Evolutionary conservation across 2,888 invertebrate species (phyloP).

Genomic region (Margaritifera margaritifera): DNA sequence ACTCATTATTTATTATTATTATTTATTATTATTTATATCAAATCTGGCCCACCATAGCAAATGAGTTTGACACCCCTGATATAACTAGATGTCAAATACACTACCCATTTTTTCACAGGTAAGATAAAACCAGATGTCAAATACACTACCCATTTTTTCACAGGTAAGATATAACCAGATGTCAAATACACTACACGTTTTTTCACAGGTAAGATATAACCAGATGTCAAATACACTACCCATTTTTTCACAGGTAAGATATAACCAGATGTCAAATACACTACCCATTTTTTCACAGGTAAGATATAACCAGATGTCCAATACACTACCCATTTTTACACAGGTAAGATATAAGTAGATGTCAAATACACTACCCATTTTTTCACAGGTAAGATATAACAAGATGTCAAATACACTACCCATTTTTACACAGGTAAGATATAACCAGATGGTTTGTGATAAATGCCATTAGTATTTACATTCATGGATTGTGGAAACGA

Average conservation of each 20-base stretch:
- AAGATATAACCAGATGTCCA: no score
- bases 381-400: slow-evolving; percentile 85
- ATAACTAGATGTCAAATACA: slow-evolving; percentile 89
- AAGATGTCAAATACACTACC: slow-evolving; percentile 87
- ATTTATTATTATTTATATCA: no score
- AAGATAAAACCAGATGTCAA: no score
- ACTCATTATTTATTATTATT: no score
- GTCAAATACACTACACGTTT: slow-evolving; percentile 85
- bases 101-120: slow-evolving; percentile 86
- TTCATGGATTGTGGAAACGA: no score
- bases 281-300: slow-evolving; percentile 86
- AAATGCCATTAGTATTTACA: no score
- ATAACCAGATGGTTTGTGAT: no score
- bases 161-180: no score
- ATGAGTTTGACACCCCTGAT: no score
- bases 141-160: slow-evolving; percentile 84
- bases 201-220: slow-evolving; percentile 85
- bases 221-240: slow-evolving; percentile 87
- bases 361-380: slow-evolving; percentile 85
- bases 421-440: slow-evolving; percentile 83
- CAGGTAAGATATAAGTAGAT: no score
- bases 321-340: slow-evolving; percentile 84
- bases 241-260: slow-evolving; percentile 83
- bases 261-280: slow-evolving; percentile 89
- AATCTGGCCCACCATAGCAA: no score